Base-by-base conservation (phyloP, 2,888 invertebrate genomes). In the Merodon equestris region DNA sequence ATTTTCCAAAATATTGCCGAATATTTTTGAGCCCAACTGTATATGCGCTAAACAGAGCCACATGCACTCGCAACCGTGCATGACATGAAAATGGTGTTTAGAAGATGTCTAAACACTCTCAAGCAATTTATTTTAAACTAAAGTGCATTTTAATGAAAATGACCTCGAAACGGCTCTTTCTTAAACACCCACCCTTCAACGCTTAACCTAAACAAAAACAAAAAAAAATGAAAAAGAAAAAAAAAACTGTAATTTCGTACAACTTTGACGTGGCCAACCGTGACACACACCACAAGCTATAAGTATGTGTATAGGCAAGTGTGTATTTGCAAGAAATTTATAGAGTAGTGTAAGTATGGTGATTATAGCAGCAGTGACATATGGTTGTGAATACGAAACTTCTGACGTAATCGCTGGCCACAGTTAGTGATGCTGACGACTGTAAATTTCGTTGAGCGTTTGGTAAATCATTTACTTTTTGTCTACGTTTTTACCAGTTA, bases 201-300 rank as follows among this genome's bases (percentile, higher is more conserved):
- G 27, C 27, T 27, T 27, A 27, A 27, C 60, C 58, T 53, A 75
- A 47, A 19, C 40, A 57, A 57, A 42, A n/a, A n/a, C n/a, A n/a
- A n/a, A n/a, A n/a, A n/a, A n/a, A n/a, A 67, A 50, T 27, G 19
- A 56, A 14, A 38, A 50, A 57, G 36, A 18, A 13, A 17, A n/a
- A 36, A 44, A 38, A 50, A 57, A 48, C 17, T 17, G 44, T 48
- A 51, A 42, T 70, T 58, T 53, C 68, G 27, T 44, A 66, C 68
- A 74, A 74, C 48, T 82, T 81, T 81, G 82, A 82, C 81, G 81
- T 82, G 74, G 81, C 77, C 27, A 53, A 40, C 17, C 14, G 9
- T 40, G 10, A 40, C 40, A 40, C 57, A 51, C 36, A 50, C 14
- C 34, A 50, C 13, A 44, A 34, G 14, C 3, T 9, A 9, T 3